Percentiles rank a stretch among this genome's conserved stretches.
These are phyloP conservation scores for Labrus mixtus DNA, from an alignment of 2,113 vertebrate species.

Conservation along the genomic window DNA sequence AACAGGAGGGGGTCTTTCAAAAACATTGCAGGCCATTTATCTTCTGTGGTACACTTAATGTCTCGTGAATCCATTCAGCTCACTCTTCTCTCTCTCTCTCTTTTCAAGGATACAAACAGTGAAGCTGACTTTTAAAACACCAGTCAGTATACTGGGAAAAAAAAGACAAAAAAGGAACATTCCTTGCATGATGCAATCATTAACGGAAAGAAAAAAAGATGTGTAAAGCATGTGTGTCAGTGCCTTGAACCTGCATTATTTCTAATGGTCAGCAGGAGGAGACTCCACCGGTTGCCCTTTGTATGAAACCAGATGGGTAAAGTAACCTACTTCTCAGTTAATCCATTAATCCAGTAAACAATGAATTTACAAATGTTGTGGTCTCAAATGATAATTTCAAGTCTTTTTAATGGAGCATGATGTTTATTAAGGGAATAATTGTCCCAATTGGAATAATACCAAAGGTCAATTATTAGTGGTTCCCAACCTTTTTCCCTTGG, in stretches of 20 bases:
- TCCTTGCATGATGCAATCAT: no score
- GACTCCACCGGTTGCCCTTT: no score
- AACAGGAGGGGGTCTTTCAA: slow-evolving; percentile 34
- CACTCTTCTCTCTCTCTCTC: no score
- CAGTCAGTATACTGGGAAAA: not conserved
- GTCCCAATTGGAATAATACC: not conserved
- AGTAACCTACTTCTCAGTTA: not conserved
- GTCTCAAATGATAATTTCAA: not conserved
- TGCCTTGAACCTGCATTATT: no score
- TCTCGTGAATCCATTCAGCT: slow-evolving; percentile 48
- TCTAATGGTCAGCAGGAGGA: no score
- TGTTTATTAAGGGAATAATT: not conserved
- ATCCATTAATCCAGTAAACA: not conserved
- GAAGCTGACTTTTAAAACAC: not conserved
- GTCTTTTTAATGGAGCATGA: not conserved
- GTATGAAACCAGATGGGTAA: no score
- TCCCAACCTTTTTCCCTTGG: no score
- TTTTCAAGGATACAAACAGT: slow-evolving; percentile 15
- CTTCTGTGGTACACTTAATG: slow-evolving; percentile 29
- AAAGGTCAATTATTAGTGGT: no score
- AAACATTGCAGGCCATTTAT: slow-evolving; percentile 34
- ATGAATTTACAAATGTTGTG: no score
- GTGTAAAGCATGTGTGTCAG: no score
- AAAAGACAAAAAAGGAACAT: no score
- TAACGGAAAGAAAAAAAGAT: no score